phyloP scores from a whole-genome alignment of 2,113 vertebrate species.

The Okapia johnstoni region DNA sequence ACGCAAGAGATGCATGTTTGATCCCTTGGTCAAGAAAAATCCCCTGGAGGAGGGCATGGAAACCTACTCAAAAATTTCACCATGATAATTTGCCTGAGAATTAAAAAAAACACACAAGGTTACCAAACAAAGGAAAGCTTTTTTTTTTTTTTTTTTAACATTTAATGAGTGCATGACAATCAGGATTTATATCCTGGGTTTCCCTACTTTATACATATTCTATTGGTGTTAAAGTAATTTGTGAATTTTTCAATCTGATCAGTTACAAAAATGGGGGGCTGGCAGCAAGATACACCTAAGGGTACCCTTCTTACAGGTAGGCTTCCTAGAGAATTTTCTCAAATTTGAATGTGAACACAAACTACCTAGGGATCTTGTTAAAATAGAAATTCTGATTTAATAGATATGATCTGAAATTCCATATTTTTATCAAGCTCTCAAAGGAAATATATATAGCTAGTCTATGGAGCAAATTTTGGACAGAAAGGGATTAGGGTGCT shows the following conservation, averaged over 20 bases:
- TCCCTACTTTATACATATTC: neutral
- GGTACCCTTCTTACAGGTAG: neutral
- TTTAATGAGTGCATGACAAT: neutral
- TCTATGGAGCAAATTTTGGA: neutral
- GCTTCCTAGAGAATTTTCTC: neutral
- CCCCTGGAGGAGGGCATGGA: neutral
- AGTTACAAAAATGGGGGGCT: fast-evolving
- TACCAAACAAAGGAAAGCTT: neutral
- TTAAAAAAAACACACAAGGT: neutral
- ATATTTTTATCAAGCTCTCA: neutral
- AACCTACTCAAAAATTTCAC: neutral
- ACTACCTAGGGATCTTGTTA: neutral
- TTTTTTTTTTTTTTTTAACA: neutral
- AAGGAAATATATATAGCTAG: neutral
- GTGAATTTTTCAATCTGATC: neutral
- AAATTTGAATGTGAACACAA: neutral
- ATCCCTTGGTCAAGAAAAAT: neutral
- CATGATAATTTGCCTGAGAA: neutral
- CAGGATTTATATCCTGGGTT: neutral
- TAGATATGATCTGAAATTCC: neutral
- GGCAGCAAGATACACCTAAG: neutral
- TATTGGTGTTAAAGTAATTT: neutral
- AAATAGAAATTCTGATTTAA: neutral
- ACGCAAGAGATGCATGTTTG: neutral
- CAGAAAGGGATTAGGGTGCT: neutral